Percentiles rank a stretch among this genome's conserved stretches.
phyloP scores from a whole-genome alignment of 2,888 invertebrate species.

The Drosophila heteroneura region DNA sequence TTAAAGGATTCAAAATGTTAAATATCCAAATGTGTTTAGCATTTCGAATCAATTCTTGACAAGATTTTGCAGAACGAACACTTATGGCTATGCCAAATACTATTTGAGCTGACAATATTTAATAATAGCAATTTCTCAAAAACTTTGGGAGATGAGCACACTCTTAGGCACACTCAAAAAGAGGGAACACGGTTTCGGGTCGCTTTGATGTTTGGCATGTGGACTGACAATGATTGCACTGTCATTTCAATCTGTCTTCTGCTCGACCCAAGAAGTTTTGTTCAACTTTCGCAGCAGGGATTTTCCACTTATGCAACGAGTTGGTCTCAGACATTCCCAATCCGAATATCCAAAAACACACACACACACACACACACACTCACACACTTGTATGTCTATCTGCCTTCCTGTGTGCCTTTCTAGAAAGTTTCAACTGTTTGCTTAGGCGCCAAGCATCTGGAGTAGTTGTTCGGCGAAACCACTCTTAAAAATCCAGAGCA shows the following conservation, averaged over 20 bases:
- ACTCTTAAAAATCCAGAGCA: neutral
- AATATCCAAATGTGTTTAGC: no score
- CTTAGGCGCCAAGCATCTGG: slow-evolving; percentile 4
- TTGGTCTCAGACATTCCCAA: slow-evolving; percentile 25
- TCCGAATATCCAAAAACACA: slow-evolving; percentile 13
- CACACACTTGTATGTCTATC: neutral
- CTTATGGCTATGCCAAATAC: neutral
- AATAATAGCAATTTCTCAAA: slow-evolving; percentile 5
- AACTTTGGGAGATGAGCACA: neutral
- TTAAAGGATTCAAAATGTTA: neutral
- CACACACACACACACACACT: neutral
- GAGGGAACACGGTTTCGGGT: slow-evolving; percentile 3
- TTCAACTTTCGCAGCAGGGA: slow-evolving; percentile 37
- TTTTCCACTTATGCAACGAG: slow-evolving; percentile 32
- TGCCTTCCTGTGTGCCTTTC: slow-evolving; percentile 21
- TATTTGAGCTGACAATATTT: slow-evolving; percentile 7
- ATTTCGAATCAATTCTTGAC: neutral
- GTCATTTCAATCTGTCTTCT: slow-evolving; percentile 9
- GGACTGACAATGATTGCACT: slow-evolving; percentile 34
- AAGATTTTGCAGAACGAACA: neutral
- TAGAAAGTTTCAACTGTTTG: slow-evolving; percentile 35
- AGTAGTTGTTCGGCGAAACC: slow-evolving; percentile 1
- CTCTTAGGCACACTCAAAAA: neutral
- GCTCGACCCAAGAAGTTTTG: slow-evolving; percentile 29
- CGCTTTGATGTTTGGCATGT: slow-evolving; percentile 25